Evolutionary conservation across 2,113 vertebrate species (phyloP).

Genomic region (Zosterops japonicus): DNA sequence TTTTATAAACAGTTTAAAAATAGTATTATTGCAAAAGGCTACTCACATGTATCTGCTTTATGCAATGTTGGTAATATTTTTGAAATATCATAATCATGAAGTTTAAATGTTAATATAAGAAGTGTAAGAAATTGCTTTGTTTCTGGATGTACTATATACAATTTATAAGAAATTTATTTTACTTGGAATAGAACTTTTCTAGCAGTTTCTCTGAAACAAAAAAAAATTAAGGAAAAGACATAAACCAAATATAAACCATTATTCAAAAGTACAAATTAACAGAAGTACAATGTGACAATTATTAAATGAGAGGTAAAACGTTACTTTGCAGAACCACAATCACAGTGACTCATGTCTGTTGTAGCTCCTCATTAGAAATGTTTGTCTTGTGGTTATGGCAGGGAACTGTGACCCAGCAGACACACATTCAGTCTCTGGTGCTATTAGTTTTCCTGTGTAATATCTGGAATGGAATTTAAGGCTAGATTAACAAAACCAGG

Average conservation of each 20-base stretch:
- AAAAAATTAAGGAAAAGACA: background rate
- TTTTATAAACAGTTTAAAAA: background rate
- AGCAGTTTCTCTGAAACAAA: background rate
- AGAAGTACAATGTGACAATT: background rate
- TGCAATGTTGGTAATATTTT: background rate
- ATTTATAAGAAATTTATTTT: background rate
- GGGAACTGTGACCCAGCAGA: background rate
- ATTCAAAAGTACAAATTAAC: background rate
- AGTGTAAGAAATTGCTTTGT: background rate
- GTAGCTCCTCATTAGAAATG: background rate
- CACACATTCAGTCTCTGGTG: background rate
- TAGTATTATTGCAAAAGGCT: background rate
- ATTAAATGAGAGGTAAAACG: background rate
- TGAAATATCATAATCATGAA: background rate
- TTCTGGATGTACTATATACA: background rate
- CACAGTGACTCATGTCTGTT: background rate
- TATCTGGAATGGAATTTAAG: background rate
- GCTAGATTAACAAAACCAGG: background rate
- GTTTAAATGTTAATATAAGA: background rate
- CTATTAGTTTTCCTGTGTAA: background rate
- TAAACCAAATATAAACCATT: background rate
- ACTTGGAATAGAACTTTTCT: background rate
- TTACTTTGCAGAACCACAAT: background rate
- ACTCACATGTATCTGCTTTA: background rate
- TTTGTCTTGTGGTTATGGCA: background rate